Conservation (phyloP, 1,140 invertebrate genomes). For the Magallana ariakensis region DNA sequence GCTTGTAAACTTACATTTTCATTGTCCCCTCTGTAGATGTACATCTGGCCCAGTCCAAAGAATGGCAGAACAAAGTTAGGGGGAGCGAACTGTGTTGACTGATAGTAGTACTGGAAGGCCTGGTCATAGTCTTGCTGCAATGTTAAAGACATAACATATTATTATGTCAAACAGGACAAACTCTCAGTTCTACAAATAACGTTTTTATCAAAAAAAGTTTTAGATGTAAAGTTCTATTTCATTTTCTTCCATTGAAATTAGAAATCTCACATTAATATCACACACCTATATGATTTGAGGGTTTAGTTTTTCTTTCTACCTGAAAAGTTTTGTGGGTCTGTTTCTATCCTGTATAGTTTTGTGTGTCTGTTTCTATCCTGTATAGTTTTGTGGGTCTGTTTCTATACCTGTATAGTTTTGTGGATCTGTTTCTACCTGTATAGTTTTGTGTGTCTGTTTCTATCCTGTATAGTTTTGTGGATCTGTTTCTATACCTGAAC, state of each 20-base stretch:
- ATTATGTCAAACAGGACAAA: too few species aligned
- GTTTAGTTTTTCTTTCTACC: too few species aligned
- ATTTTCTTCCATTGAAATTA: too few species aligned
- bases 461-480: conserved; percentile 81
- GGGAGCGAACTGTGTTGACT: conserved; percentile 98
- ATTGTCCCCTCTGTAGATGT: conserved; percentile 96
- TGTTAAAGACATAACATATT: too few species aligned
- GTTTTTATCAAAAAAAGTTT: too few species aligned
- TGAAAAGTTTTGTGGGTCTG: background rate
- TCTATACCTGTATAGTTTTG: conserved; percentile 82
- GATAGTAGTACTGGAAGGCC: conserved; percentile 99
- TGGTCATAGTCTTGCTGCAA: conserved; percentile 94
- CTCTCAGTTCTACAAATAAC: too few species aligned
- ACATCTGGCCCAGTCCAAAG: conserved; percentile 99
- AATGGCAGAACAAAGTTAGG: conserved; percentile 97
- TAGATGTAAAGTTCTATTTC: too few species aligned
- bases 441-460: too few species aligned
- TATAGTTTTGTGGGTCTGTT: too few species aligned
- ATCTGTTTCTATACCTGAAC: conserved; percentile 85
- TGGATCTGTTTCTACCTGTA: conserved; percentile 82
- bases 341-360: conserved; percentile 84
- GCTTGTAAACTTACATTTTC: conserved; percentile 89
- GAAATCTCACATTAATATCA: too few species aligned
- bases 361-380: too few species aligned
- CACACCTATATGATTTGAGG: too few species aligned